Evolutionary conservation across 1,140 invertebrate species (phyloP), one percentile per base, ranked within the genome.

Genomic region (Zaprionus vittiger): DNA sequence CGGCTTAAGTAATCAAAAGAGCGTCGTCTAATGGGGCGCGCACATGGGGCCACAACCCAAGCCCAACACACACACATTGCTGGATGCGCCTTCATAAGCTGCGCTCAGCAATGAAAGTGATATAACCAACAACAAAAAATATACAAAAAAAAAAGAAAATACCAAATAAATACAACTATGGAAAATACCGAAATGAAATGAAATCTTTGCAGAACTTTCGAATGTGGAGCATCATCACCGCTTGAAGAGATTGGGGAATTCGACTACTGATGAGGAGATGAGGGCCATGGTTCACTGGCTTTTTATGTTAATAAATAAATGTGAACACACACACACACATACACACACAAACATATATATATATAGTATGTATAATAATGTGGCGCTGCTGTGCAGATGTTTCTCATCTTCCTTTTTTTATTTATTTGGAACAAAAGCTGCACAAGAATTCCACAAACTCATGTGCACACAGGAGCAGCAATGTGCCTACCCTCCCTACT

Each of bases 271-370:
- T 38, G 37, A 38, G n/a, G 34, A 65, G 41, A 65, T 38, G 67
- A 61, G 80, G 66, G 56, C 52, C 81, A 89, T 89, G 84, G 81
- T 81, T 89, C 84, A 89, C 84, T 89, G 84, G 79, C 65, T 89
- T 90, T 89, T 89, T 89, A 89, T 89, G 84, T 90, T 87, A 87
- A 87, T 89, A 87, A 89, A 87, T 81, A 86, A 81, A 86, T 79
- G 70, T 77, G 66, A 47, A 63, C 20, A 61, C 34, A 74, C 14
- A 54, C 14, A 24, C 11, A 24, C 47, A 38, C n/a, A 20, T 14
- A 24, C 44, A 28, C n/a, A 47, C 22, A 62, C 12, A 41, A 15
- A 24, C 15, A 17, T 11, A 37, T 54, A 22, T 11, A 37, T 54
- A 22, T n/a, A 22, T 64, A 14, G 6, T 17, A 12, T 56, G 28